Evolutionary conservation across 2,113 vertebrate genomes (phyloP), one percentile per base, ranked within the genome.

Genomic region (Coregonus clupeaformis): DNA sequence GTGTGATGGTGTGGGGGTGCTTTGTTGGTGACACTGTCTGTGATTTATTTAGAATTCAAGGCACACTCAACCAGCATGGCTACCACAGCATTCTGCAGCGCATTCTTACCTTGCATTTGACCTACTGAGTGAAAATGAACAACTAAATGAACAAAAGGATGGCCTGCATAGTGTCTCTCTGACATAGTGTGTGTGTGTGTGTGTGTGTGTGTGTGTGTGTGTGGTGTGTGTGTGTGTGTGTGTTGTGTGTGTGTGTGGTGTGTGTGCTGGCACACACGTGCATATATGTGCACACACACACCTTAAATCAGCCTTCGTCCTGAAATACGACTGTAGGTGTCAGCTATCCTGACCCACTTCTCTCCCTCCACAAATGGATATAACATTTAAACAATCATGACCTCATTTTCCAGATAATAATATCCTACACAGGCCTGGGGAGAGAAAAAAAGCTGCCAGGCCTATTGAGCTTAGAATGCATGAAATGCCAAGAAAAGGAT

Each of bases 321-420:
- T 32, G 12, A 67, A 73, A 18, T 52, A 1, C 16, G 16, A 60
- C 47, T 59, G 45, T 62, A 77, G 68, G 75, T 74, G 75, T 82
- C 80, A 60, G 69, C 47, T 65, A 65, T 63, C 69, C 45, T 71
- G 30, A 70, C 32, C 72, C 7, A 52, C 29, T 68, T 70, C 20
- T 52, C 7, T 45, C 62, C 69, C 49, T 18, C 49, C 73, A 80
- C 60, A 62, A 70, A 71, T 68, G 74, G 25, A 63, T 67, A 49
- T 64, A 75, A 73, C 42, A 55, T 76, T 72, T 57, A 69, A 55
- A 68, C 57, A 71, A 79, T 66, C 20, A 29, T 79, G 77, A 83
- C 72, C 77, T 83, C 74, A 81, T 81, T 81, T 83, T 77, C 76
- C 74, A 80, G 57, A 70, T 59, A 77, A 62, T 68, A 49, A 49